Evolutionary conservation across 2,797 vertebrate species (phyloP).

Genomic region (Rhinophrynus dorsalis): DNA sequence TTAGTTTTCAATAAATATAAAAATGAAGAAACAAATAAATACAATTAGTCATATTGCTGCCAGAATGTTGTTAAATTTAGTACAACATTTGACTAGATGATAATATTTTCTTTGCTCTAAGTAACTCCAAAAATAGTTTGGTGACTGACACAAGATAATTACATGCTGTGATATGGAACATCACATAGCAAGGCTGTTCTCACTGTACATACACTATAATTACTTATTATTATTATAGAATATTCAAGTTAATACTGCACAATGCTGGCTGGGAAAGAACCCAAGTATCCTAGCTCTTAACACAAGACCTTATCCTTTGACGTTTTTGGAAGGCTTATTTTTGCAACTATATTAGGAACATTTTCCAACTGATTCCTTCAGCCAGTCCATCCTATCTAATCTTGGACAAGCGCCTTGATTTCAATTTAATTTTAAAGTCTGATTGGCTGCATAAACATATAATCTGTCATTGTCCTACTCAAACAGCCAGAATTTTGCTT

Average conservation of each 20-base stretch:
- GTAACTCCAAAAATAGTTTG: background rate
- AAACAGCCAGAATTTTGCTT: conserved; percentile 9
- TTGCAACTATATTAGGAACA: conserved; percentile 20
- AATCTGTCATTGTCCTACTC: conserved; percentile 34
- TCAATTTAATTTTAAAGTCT: conserved; percentile 44
- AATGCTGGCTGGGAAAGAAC: conserved; percentile 14
- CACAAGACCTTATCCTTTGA: conserved; percentile 26
- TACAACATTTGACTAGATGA: too few species aligned
- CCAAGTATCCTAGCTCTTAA: conserved; percentile 17
- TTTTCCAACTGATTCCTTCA: conserved; percentile 24
- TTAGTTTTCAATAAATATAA: too few species aligned
- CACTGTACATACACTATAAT: conserved; percentile 3
- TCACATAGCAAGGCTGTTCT: background rate
- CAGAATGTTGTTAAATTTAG: too few species aligned
- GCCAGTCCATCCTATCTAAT: conserved; percentile 21
- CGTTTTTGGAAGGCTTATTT: conserved; percentile 28
- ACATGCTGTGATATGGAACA: background rate
- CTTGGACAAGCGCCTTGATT: conserved; percentile 37
- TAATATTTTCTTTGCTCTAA: too few species aligned
- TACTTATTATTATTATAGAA: conserved; percentile 18
- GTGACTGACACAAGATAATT: background rate
- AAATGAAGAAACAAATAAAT: too few species aligned
- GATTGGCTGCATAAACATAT: conserved; percentile 31
- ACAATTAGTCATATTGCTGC: too few species aligned
- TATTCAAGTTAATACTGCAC: conserved; percentile 8